Conservation (phyloP, 2,113 vertebrate genomes). For the Xiphophorus hellerii region DNA sequence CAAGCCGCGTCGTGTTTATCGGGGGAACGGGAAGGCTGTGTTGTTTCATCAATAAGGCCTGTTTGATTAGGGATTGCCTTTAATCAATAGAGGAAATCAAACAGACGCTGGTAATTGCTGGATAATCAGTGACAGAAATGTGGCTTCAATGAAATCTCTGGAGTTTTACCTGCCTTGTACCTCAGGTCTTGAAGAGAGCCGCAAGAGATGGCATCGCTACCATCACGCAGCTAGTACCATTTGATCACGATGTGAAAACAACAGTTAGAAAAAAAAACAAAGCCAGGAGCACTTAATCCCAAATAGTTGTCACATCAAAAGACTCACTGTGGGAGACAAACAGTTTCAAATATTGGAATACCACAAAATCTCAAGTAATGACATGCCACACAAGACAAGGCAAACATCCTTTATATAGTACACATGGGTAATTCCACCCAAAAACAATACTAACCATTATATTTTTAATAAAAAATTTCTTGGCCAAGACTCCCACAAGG, state of each 20-base stretch:
- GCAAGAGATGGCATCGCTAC: not conserved
- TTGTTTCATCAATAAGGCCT: constrained; percentile 70
- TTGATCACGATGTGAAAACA: not conserved
- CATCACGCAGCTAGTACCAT: too few species aligned
- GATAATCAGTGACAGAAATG: constrained; percentile 68
- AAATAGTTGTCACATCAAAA: not conserved
- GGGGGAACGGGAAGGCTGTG: constrained; percentile 24
- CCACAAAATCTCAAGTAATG: too few species aligned
- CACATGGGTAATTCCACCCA: not conserved
- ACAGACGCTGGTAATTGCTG: constrained; percentile 68
- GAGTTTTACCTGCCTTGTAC: constrained; percentile 36
- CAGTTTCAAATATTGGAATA: too few species aligned
- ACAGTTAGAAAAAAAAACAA: not conserved
- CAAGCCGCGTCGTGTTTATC: constrained; percentile 57
- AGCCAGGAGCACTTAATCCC: not conserved
- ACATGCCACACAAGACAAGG: too few species aligned
- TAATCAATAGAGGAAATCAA: constrained; percentile 74
- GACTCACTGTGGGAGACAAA: too few species aligned
- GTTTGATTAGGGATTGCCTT: constrained; percentile 75
- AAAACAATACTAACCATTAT: not conserved
- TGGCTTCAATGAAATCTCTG: constrained; percentile 50
- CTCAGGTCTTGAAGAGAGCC: not conserved
- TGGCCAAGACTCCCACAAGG: not conserved
- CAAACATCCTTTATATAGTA: too few species aligned
- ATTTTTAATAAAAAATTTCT: not conserved